These are phyloP conservation scores for Onychorhynchus coronatus DNA, from an alignment of 2,113 vertebrate genomes.

Conservation along the genomic window DNA sequence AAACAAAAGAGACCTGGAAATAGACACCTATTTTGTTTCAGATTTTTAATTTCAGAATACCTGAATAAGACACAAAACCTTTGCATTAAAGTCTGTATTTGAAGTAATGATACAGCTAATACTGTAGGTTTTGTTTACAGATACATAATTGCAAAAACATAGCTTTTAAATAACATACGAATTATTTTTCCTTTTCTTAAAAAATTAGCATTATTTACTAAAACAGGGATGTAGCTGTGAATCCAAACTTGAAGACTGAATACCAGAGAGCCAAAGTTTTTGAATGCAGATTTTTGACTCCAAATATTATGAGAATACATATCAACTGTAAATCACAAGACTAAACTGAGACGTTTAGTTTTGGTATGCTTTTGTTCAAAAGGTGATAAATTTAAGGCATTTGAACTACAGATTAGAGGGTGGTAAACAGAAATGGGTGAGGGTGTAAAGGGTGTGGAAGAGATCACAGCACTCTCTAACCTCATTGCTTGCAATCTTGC, in stretches of 20 bases:
- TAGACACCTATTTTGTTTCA: neutral
- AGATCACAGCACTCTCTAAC: neutral
- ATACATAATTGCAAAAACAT: neutral
- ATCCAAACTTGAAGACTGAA: neutral
- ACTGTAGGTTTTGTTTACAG: neutral
- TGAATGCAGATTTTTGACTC: neutral
- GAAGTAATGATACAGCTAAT: neutral
- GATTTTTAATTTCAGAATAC: neutral
- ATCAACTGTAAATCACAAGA: neutral
- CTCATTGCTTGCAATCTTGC: neutral
- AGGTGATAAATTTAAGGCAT: neutral
- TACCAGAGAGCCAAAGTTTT: neutral
- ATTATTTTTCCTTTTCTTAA: neutral
- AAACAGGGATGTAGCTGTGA: neutral
- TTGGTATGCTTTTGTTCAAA: neutral
- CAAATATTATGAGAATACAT: neutral
- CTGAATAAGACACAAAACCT: neutral
- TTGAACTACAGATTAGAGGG: neutral
- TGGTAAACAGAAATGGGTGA: accelerated
- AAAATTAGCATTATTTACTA: neutral
- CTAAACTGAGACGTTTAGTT: neutral
- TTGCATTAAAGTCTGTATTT: neutral
- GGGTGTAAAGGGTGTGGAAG: accelerated
- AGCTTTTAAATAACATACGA: neutral
- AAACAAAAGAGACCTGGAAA: neutral